phyloP scores from a whole-genome alignment of 1,140 invertebrate species.

The Eriosoma lanigerum region DNA sequence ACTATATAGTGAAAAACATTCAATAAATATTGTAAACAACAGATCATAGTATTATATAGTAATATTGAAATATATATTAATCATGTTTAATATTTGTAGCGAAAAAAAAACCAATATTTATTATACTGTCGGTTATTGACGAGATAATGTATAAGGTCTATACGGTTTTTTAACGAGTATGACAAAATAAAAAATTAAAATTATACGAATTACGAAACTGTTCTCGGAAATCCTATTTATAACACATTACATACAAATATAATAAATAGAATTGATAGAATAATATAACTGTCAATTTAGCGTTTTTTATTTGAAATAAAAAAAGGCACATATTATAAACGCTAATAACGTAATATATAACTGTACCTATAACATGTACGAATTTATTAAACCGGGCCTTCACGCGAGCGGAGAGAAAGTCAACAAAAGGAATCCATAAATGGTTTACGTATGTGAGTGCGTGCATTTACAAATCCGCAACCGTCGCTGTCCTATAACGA shows the following conservation, averaged over 20 bases:
- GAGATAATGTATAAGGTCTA: no score
- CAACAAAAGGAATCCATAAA: slow-evolving; percentile 38
- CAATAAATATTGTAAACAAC: no score
- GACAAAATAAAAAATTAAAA: background rate
- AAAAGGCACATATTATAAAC: background rate
- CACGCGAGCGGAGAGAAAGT: background rate
- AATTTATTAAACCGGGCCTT: slow-evolving; percentile 15
- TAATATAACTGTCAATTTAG: background rate
- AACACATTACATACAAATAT: background rate
- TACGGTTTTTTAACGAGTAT: no score
- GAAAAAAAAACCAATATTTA: no score
- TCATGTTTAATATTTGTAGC: no score
- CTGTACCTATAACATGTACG: background rate
- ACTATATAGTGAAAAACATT: no score
- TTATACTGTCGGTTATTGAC: no score
- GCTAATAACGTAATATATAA: slow-evolving; percentile 6
- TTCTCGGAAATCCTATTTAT: background rate
- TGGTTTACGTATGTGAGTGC: background rate
- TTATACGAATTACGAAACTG: background rate
- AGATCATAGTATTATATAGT: no score
- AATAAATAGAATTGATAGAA: no score
- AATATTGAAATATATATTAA: no score
- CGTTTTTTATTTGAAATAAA: background rate
- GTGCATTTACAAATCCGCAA: slow-evolving; percentile 5
- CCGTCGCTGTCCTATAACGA: no score